Percentiles rank a stretch among this genome's conserved stretches.
Conservation (phyloP, 2,888 invertebrate species). For the Athalia rosae region DNA sequence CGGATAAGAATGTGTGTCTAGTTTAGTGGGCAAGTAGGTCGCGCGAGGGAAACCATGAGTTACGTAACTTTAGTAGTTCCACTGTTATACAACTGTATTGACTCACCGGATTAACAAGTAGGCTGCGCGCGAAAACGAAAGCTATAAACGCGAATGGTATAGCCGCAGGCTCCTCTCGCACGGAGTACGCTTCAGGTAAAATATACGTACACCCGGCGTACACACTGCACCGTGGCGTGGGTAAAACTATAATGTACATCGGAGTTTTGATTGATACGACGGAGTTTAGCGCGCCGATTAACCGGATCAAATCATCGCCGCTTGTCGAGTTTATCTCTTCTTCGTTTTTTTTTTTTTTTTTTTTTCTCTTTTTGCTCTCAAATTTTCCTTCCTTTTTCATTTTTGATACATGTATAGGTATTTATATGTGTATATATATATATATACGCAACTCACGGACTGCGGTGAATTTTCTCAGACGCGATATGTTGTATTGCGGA, state of each 20-base stretch:
- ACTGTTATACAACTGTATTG: conserved; percentile 74
- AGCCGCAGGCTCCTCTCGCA: conserved; percentile 8
- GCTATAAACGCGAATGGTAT: conserved; percentile 55
- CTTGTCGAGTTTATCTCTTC: too few relatives aligned
- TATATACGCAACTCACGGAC: conserved; percentile 4
- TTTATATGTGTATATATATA: not conserved
- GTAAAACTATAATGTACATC: too few relatives aligned
- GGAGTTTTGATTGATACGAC: too few relatives aligned
- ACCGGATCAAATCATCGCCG: too few relatives aligned
- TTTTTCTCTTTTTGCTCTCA: too few relatives aligned
- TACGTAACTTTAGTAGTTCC: conserved; percentile 70
- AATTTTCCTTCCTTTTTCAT: too few relatives aligned
- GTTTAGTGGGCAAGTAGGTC: conserved; percentile 74
- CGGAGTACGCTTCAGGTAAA: not conserved
- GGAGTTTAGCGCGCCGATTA: too few relatives aligned
- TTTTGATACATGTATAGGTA: conserved; percentile 5
- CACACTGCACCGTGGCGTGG: too few relatives aligned
- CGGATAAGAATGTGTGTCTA: conserved; percentile 73
- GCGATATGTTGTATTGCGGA: not conserved
- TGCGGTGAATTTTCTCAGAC: not conserved
- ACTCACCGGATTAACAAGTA: conserved; percentile 74
- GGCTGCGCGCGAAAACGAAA: conserved; percentile 73
- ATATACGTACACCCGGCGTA: too few relatives aligned
- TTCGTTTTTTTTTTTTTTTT: too few relatives aligned
- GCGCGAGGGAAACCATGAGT: conserved; percentile 71